Evolutionary conservation across 2,113 vertebrate genomes (phyloP), one percentile per base, ranked within the genome.

Genomic region (Pterophyllum scalare): DNA sequence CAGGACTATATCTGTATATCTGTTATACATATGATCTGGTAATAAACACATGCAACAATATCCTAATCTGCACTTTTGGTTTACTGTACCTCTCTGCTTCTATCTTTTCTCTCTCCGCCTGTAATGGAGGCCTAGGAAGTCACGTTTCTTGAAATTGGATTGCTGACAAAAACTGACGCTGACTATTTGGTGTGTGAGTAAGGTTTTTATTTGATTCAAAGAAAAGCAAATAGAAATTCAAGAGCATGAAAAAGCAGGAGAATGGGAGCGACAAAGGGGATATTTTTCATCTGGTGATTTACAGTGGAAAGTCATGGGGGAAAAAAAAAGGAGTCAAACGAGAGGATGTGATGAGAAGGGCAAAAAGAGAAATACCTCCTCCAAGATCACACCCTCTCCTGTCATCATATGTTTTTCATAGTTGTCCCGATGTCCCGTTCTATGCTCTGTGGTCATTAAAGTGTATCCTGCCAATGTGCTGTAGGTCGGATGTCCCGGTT

Each of bases 31-130:
- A 87, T 1, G 1, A 57, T 74, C 56, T 80, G 70, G 76, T 81
- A 87, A 89, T 88, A 86, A 90, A 91, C 60, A 93, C 70, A 82
- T 82, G 20, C 70, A 79, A 83, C 60, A 84, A 78, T 43, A 57
- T 56, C 3, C 58, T 74, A 49, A 74, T 85, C 38, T 75, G 58
- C 80, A 79, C 49, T 87, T 89, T 78, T 49, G 28, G 49, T 70
- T 70, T 3, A 52, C 43, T 31, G 24, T 72, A 72, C 52, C 82
- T 64, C 49, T 46, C 46, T 43, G 49, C 20, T 82, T 59, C 19
- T 49, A 75, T 72, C 60, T 13, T 28, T 65, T 3, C 26, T 54
- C 60, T 78, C 83, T 82, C 60, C 1, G 13, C n/a, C 78, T 77
- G 46, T 83, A 79, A 86, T 81, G 81, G 79, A 91, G 65, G 88